phyloP scores from a whole-genome alignment of 2,888 invertebrate species.

The Meta bourneti region DNA sequence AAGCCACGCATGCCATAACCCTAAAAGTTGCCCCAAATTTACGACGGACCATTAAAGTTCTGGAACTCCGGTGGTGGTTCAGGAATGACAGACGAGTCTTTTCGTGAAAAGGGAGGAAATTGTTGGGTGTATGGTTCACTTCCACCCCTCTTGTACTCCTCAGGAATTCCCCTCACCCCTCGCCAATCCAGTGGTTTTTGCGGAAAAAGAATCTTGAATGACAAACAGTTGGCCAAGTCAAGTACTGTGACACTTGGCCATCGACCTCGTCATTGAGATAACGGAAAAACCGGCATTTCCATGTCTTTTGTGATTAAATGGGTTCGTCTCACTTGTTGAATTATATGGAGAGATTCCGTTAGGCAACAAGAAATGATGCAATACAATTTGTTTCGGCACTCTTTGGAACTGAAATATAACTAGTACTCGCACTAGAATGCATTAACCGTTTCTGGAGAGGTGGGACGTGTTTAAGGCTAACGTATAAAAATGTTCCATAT shows the following conservation, averaged over 20 bases:
- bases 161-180: constrained; percentile 2
- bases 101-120: constrained; percentile 67
- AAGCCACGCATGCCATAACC: constrained; percentile 34
- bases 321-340: background rate
- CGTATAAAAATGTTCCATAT: too few relatives aligned
- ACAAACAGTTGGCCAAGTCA: constrained; percentile 50
- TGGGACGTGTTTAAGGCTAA: too few relatives aligned
- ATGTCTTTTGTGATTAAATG: background rate
- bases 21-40: constrained; percentile 70
- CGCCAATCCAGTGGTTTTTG: background rate
- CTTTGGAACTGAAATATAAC: too few relatives aligned
- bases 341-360: background rate
- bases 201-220: constrained; percentile 39
- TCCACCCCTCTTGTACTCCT: constrained; percentile 22
- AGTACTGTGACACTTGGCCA: constrained; percentile 13
- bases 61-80: constrained; percentile 66
- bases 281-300: constrained; percentile 12
- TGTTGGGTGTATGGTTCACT: constrained; percentile 12
- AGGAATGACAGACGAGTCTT: constrained; percentile 52
- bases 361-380: background rate
- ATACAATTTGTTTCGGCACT: too few relatives aligned
- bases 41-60: constrained; percentile 71
- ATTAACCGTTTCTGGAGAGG: too few relatives aligned
- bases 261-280: constrained; percentile 56
- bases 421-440: too few relatives aligned